A percentile compares a stretch with the other conserved stretches of the same genome.
phyloP scores from a whole-genome alignment of 2,113 vertebrate genomes.

The Microtus richardsoni region DNA sequence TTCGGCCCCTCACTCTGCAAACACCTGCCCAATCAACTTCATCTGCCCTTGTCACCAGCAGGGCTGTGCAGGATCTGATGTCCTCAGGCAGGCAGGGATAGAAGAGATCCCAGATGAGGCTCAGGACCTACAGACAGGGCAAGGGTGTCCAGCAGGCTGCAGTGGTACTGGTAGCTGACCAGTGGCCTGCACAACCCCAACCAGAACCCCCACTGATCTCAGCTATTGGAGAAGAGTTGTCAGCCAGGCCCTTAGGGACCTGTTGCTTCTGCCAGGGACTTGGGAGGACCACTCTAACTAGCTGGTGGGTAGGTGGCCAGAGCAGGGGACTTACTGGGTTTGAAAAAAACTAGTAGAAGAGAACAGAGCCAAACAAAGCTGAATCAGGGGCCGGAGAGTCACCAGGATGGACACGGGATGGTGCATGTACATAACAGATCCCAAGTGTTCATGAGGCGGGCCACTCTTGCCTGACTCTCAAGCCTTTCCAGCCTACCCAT shows the following conservation, averaged over 20 bases:
- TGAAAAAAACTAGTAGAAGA: neutral
- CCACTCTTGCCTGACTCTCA: neutral
- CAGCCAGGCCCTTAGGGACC: too few species aligned
- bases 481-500: neutral
- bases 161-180: neutral
- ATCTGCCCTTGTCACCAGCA: neutral
- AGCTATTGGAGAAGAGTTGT: neutral
- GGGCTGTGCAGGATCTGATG: neutral
- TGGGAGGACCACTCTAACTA: neutral
- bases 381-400: neutral
- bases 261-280: neutral
- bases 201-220: neutral
- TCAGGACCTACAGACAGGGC: neutral
- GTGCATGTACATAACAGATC: neutral
- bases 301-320: neutral
- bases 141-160: neutral
- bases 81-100: neutral
- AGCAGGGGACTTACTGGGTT: neutral
- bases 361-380: neutral
- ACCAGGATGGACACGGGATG: too few species aligned
- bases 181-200: neutral
- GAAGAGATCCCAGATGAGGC: neutral
- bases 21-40: neutral
- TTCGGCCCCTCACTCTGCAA: neutral
- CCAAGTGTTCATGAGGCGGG: fast-evolving